Evolutionary conservation across 1,140 invertebrate species (phyloP).

Genomic region (Drosophila mojavensis): DNA sequence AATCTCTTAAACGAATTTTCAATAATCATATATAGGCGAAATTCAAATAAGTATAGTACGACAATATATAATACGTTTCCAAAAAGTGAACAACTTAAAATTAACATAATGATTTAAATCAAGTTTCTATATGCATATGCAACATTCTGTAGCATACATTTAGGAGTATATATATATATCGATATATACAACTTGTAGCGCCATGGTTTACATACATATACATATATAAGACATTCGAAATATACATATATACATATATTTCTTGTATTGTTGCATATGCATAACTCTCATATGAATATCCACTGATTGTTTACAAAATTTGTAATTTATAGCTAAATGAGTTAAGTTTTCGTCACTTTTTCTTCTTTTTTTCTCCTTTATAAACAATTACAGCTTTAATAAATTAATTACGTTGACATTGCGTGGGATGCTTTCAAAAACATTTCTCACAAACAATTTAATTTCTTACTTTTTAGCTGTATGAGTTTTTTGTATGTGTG

Average conservation of each 20-base stretch:
- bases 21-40: conserved; percentile 67
- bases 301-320: conserved; percentile 27
- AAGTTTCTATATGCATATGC: conserved; percentile 32
- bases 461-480: conserved; percentile 2
- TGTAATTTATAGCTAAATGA: conserved; percentile 43
- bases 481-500: conserved; percentile 24
- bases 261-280: conserved; percentile 26
- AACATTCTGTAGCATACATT: conserved; percentile 34
- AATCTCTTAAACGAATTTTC: conserved; percentile 77
- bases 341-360: conserved; percentile 22
- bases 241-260: not conserved
- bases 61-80: conserved; percentile 69
- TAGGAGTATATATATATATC: conserved; percentile 4
- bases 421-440: conserved; percentile 46
- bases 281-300: conserved; percentile 11
- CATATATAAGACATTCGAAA: conserved; percentile 1
- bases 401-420: conserved; percentile 45
- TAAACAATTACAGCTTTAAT: conserved; percentile 45
- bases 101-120: conserved; percentile 58
- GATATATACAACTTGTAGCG: conserved; percentile 20
- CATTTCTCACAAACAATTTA: conserved; percentile 34
- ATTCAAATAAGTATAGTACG: conserved; percentile 70
- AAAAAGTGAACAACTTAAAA: conserved; percentile 67
- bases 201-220: conserved; percentile 13
- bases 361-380: conserved; percentile 7